Conservation (phyloP, 2,888 invertebrate species). For the Augochlorella aurata region DNA sequence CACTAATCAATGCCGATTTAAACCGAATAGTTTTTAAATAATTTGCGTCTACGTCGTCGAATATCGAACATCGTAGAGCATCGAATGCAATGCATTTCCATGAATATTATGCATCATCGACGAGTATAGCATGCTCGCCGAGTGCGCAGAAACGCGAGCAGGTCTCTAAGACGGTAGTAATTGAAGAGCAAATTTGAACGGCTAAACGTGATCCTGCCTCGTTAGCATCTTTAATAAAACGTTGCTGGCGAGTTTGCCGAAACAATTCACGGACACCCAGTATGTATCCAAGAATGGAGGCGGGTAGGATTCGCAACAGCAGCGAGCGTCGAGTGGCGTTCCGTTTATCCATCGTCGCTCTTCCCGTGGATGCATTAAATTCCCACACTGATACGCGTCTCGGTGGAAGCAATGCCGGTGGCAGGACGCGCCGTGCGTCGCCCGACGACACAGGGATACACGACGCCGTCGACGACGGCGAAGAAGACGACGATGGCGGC, state of each 20-base stretch:
- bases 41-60: no score
- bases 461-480: constrained; percentile 41
- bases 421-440: constrained; percentile 57
- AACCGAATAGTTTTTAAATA: no score
- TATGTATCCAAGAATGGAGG: constrained; percentile 16
- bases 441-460: constrained; percentile 46
- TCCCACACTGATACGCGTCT: constrained; percentile 62
- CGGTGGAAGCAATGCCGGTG: constrained; percentile 50
- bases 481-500: constrained; percentile 64
- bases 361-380: constrained; percentile 71
- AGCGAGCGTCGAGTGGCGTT: constrained; percentile 45
- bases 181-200: constrained; percentile 3
- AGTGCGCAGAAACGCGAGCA: neutral
- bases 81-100: neutral
- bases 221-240: neutral
- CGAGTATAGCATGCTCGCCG: neutral
- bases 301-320: constrained; percentile 26
- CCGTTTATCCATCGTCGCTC: constrained; percentile 57
- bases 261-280: constrained; percentile 13
- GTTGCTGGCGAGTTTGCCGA: neutral
- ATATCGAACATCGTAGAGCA: no score
- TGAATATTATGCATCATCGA: neutral
- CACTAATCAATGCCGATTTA: no score
- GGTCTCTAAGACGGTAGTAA: neutral
- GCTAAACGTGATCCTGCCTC: neutral